phyloP scores from a whole-genome alignment of 2,888 invertebrate species.

The Phalangium opilio region DNA sequence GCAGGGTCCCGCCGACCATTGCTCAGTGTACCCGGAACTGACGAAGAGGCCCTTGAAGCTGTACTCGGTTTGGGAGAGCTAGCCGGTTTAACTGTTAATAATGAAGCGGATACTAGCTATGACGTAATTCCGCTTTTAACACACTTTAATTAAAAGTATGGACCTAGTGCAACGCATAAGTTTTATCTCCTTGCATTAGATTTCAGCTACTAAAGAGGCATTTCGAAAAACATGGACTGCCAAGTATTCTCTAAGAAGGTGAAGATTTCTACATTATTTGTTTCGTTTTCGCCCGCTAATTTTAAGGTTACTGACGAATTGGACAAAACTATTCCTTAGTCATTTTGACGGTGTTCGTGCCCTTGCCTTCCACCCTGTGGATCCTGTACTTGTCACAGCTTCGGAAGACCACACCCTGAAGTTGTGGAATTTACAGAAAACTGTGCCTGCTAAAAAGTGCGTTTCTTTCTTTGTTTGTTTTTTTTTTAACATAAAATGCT shows the following conservation, averaged over 20 bases:
- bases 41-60: conserved; percentile 91
- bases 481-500: neutral
- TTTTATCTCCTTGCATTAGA: conserved; percentile 28
- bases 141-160: conserved; percentile 15
- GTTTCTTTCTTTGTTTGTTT: conserved; percentile 17
- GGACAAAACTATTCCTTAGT: conserved; percentile 46
- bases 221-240: conserved; percentile 92
- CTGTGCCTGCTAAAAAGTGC: conserved; percentile 86
- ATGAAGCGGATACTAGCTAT: conserved; percentile 85
- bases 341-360: conserved; percentile 87
- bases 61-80: conserved; percentile 86
- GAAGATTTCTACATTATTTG: conserved; percentile 23
- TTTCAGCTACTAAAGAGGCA: conserved; percentile 65
- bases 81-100: conserved; percentile 89
- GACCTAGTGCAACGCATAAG: neutral
- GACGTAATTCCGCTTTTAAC: conserved; percentile 42
- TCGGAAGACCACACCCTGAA: conserved; percentile 98
- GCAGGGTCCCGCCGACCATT: conserved; percentile 14
- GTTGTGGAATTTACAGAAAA: conserved; percentile 97
- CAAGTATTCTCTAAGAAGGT: conserved; percentile 63
- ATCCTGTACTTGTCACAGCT: conserved; percentile 90
- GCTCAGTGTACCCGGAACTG: conserved; percentile 68
- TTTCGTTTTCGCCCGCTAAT: neutral
- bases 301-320: neutral
- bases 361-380: conserved; percentile 83